Percentiles rank a stretch among this genome's conserved stretches.
Conservation (phyloP, 2,797 vertebrate genomes). For the Pseudotriccus pelzelni region DNA sequence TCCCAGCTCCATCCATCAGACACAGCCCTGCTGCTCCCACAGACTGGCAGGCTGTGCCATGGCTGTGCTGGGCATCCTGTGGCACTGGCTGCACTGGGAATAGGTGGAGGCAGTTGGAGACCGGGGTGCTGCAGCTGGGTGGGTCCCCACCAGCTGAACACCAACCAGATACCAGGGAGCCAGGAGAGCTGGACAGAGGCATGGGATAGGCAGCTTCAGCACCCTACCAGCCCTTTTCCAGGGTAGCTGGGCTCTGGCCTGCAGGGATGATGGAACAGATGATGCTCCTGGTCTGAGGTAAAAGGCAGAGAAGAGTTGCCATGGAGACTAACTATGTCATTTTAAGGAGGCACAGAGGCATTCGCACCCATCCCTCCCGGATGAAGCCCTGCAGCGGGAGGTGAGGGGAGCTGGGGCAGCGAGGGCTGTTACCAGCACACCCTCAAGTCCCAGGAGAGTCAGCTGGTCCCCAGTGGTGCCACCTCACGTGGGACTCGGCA, state of each 20-base stretch:
- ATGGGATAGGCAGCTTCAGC: neutral
- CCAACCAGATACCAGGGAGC: rapidly evolving
- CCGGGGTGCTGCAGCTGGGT: rapidly evolving
- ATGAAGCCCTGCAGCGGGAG: neutral
- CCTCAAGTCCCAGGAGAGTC: rapidly evolving
- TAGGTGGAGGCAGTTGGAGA: neutral
- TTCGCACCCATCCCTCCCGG: neutral
- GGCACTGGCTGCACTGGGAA: neutral
- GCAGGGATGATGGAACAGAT: conserved; percentile 60
- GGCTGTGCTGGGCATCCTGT: rapidly evolving
- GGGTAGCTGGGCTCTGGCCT: neutral
- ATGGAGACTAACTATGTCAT: conserved; percentile 68
- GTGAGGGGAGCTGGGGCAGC: rapidly evolving
- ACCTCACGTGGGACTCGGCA: rapidly evolving
- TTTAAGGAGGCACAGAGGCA: conserved; percentile 44
- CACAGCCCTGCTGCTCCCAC: neutral
- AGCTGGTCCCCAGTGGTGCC: neutral
- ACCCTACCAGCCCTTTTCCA: neutral
- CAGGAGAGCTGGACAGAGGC: rapidly evolving
- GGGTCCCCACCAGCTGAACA: rapidly evolving
- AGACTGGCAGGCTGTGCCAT: rapidly evolving
- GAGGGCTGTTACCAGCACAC: neutral
- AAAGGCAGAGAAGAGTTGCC: conserved; percentile 69
- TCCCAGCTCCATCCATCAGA: neutral
- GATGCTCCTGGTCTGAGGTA: conserved; percentile 65